Evolutionary conservation across 2,797 vertebrate genomes (phyloP), one percentile per base, ranked within the genome.

Genomic region (Argya squamiceps): DNA sequence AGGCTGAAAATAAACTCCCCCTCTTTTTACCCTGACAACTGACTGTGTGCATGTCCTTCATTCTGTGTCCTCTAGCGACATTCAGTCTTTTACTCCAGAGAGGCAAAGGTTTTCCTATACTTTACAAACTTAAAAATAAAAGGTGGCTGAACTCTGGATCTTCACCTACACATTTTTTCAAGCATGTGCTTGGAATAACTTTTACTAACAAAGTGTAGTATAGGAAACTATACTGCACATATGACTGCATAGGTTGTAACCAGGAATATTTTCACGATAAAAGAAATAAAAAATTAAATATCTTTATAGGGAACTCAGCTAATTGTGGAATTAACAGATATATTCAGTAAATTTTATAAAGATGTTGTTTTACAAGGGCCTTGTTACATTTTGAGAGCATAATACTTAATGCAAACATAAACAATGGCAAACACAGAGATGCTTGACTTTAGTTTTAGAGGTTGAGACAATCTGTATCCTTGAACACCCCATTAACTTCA

Each of bases 311-410:
- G 14, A 85, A 46, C 9, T 65, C 21, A 63, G 1, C 3, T 74
- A 52, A 63, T 77, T 77, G 41, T 80, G 20, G 2, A 83, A 36
- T 65, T 65, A 59, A 55, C n/a, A 80, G 3, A 21, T 23, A 19
- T 26, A 39, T 62, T 55, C 20, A 24, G 3, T 29, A 29, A 11
- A 16, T 89, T 76, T 69, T 67, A 8, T 32, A 74, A 94, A 34
- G 1, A 1, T 58, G 1, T 2, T 67, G 8, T 58, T 85, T 80
- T 37, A 67, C 10, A 63, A 39, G 5, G 3, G 1, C 1, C 41
- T 82, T 79, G 4, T 65, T 36, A 59, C 6, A 50, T 60, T 53
- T 43, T 64, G 10, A 29, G 11, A 75, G 11, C 19, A 20, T 9
- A 59, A 50, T 55, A 77, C 2, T 32, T 55, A 10, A 15, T 21